These are phyloP conservation scores for Drosophila phalerata DNA, from an alignment of 2,888 invertebrate species.

Conservation along the genomic window DNA sequence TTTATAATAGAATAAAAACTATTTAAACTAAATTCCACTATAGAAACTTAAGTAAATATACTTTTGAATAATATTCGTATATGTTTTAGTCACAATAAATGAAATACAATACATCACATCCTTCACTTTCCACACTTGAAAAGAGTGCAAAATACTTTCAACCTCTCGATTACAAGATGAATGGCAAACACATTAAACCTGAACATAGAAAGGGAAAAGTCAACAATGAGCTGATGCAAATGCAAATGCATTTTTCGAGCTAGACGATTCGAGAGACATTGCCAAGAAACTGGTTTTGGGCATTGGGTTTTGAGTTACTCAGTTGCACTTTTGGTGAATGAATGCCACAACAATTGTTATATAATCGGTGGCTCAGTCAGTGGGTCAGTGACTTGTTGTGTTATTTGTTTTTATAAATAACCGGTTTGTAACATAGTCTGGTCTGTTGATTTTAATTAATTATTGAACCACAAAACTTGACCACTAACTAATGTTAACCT, in stretches of 20 bases:
- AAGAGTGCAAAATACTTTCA: constrained; percentile 2
- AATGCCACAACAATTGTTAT: constrained; percentile 57
- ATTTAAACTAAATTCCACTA: not conserved
- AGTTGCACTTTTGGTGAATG: constrained; percentile 62
- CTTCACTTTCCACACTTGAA: constrained; percentile 13
- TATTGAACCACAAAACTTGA: constrained; percentile 66
- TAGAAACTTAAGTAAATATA: not conserved
- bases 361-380: constrained; percentile 70
- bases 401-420: constrained; percentile 20
- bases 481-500: constrained; percentile 63
- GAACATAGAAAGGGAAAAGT: constrained; percentile 6
- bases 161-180: constrained; percentile 13
- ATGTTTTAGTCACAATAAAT: not conserved
- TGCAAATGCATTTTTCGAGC: constrained; percentile 32
- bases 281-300: constrained; percentile 68
- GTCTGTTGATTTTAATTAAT: constrained; percentile 40
- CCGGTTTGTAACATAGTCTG: constrained; percentile 31
- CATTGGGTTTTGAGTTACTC: constrained; percentile 38
- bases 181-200: constrained; percentile 4
- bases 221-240: constrained; percentile 26
- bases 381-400: constrained; percentile 70
- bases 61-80: not conserved
- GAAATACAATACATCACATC: not conserved
- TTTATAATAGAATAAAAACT: not conserved
- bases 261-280: constrained; percentile 51